These are phyloP conservation scores for Leptocoma aspasia DNA, from an alignment of 2,113 vertebrate species.

Conservation along the genomic window DNA sequence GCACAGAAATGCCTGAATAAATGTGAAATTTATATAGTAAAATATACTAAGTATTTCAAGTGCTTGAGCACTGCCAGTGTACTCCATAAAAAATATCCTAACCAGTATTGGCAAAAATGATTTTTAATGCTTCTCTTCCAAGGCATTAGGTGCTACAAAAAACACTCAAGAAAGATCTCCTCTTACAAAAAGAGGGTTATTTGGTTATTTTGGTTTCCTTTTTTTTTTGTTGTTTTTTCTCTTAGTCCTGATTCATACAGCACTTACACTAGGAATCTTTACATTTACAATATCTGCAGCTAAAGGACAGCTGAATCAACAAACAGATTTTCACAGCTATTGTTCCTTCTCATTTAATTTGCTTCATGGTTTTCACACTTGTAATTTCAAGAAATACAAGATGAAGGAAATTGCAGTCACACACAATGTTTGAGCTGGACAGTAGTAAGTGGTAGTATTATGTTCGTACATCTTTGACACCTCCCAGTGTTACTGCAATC, in stretches of 20 bases:
- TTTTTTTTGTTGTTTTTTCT: background rate
- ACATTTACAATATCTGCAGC: slow-evolving; percentile 26
- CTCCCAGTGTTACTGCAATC: slow-evolving; percentile 31
- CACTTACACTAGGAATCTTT: slow-evolving; percentile 13
- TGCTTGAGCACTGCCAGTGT: background rate
- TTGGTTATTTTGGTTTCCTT: background rate
- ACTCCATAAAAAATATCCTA: background rate
- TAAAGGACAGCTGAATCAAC: slow-evolving; percentile 43
- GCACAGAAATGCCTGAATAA: background rate
- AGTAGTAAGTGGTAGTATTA: slow-evolving; percentile 58
- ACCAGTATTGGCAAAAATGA: background rate
- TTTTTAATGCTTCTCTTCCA: background rate
- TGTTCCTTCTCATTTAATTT: slow-evolving; percentile 65
- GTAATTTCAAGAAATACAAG: slow-evolving; percentile 65
- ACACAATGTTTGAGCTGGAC: slow-evolving; percentile 51
- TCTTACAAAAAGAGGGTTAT: background rate
- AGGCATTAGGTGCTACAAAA: background rate
- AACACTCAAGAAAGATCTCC: background rate
- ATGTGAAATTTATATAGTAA: background rate
- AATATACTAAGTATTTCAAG: background rate
- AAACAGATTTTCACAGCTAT: slow-evolving; percentile 64
- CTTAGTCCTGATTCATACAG: background rate
- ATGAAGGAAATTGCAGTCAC: slow-evolving; percentile 48
- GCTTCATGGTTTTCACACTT: slow-evolving; percentile 52
- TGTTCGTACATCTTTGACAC: slow-evolving; percentile 58